phyloP scores from a whole-genome alignment of 2,888 invertebrate species.

The Masnerella sp. region DNA sequence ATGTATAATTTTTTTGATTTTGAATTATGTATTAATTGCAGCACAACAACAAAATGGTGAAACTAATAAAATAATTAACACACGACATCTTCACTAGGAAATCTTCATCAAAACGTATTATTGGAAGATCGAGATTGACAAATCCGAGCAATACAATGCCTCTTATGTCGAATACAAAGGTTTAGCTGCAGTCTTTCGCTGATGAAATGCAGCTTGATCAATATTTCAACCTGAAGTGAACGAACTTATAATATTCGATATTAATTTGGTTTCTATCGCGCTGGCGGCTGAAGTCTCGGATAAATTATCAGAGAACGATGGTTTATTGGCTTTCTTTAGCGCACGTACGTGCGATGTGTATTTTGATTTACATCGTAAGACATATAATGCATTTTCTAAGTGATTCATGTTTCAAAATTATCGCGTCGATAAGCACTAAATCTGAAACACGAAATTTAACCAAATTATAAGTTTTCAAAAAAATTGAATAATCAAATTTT shows the following conservation, averaged over 20 bases:
- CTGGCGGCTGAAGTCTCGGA: slow-evolving; percentile 13
- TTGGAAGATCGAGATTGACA: slow-evolving; percentile 21
- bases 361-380: slow-evolving; percentile 41
- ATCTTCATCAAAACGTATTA: slow-evolving; percentile 20
- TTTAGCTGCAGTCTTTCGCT: slow-evolving; percentile 25
- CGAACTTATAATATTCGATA: slow-evolving; percentile 38
- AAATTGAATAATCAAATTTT: too few species aligned
- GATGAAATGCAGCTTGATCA: slow-evolving; percentile 36
- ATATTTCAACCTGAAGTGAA: slow-evolving; percentile 34
- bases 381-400: slow-evolving; percentile 38
- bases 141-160: slow-evolving; percentile 11
- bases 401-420: too few species aligned
- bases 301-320: slow-evolving; percentile 38
- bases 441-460: too few species aligned
- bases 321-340: slow-evolving; percentile 44
- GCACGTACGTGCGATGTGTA: slow-evolving; percentile 13
- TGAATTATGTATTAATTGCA: too few species aligned
- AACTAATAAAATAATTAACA: too few species aligned
- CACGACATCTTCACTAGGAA: too few species aligned
- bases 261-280: slow-evolving; percentile 37
- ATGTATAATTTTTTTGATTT: too few species aligned
- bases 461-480: too few species aligned
- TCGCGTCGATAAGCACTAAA: too few species aligned
- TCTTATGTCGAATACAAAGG: slow-evolving; percentile 31
- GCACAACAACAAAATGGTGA: too few species aligned